Evolutionary conservation across 2,797 vertebrate species (phyloP).

Genomic region (Zenarchopterus dispar): DNA sequence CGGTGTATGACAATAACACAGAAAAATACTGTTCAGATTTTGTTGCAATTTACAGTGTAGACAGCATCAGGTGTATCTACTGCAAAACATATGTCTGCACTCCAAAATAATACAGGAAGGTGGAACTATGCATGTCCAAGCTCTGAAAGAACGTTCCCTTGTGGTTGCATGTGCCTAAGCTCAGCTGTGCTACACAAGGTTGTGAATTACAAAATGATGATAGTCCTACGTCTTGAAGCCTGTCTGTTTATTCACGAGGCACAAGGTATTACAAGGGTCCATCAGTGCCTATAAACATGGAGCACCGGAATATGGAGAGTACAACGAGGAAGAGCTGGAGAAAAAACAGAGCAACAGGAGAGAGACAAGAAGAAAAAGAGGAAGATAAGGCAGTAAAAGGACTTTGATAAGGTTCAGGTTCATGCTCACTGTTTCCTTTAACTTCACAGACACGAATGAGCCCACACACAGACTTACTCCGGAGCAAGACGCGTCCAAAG

Average conservation of each 20-base stretch:
- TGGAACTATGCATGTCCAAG: slow-evolving; percentile 1
- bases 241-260: slow-evolving; percentile 71
- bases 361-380: slow-evolving; percentile 1
- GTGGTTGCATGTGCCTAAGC: slow-evolving; percentile 6
- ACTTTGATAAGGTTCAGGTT: background rate
- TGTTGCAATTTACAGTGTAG: background rate
- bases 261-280: slow-evolving; percentile 59
- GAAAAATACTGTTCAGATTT: background rate
- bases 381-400: slow-evolving; percentile 18
- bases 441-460: background rate
- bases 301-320: slow-evolving; percentile 23
- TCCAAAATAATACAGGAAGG: slow-evolving; percentile 7
- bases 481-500: slow-evolving; percentile 92
- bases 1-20: background rate
- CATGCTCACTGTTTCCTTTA: background rate
- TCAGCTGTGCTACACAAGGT: slow-evolving; percentile 28
- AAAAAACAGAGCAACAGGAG: slow-evolving; percentile 28
- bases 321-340: slow-evolving; percentile 25
- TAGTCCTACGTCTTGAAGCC: slow-evolving; percentile 34
- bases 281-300: slow-evolving; percentile 69
- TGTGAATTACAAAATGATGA: slow-evolving; percentile 53
- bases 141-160: slow-evolving; percentile 5
- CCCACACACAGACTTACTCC: slow-evolving; percentile 86
- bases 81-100: background rate
- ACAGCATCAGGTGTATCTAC: background rate